Conservation (phyloP, 2,888 invertebrate genomes). For the Troides aeacus region DNA sequence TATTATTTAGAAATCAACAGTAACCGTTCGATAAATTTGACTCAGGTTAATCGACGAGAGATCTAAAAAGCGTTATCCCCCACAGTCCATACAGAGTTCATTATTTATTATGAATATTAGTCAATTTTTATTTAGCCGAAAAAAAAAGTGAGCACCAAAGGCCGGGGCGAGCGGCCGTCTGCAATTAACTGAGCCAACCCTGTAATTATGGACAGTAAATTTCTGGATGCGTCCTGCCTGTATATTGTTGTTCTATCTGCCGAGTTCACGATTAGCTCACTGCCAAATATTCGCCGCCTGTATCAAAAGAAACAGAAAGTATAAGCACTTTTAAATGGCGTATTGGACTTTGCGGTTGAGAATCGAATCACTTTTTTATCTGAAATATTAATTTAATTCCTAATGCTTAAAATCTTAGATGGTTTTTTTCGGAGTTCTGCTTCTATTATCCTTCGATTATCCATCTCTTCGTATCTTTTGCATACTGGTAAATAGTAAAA, state of each 20-base stretch:
- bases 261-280: conserved; percentile 64
- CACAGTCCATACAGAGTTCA: conserved; percentile 69
- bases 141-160: conserved; percentile 69
- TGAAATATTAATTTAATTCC: not conserved
- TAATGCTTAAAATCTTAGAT: not conserved
- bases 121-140: conserved; percentile 80
- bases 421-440: too few relatives aligned
- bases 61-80: conserved; percentile 69
- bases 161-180: conserved; percentile 72
- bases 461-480: too few relatives aligned
- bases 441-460: too few relatives aligned
- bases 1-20: too few relatives aligned
- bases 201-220: conserved; percentile 93
- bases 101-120: conserved; percentile 81
- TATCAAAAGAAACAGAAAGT: conserved; percentile 27
- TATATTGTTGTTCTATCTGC: conserved; percentile 73
- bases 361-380: not conserved
- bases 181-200: conserved; percentile 91
- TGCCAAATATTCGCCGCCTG: conserved; percentile 16
- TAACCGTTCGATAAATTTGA: conserved; percentile 45
- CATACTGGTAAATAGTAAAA: too few relatives aligned
- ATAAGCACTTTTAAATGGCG: conserved; percentile 16
- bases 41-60: conserved; percentile 65
- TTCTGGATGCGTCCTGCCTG: conserved; percentile 83
- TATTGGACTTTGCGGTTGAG: not conserved